These are phyloP conservation scores for Pachypeltis micranthus DNA, from an alignment of 1,140 invertebrate species.

Conservation along the genomic window DNA sequence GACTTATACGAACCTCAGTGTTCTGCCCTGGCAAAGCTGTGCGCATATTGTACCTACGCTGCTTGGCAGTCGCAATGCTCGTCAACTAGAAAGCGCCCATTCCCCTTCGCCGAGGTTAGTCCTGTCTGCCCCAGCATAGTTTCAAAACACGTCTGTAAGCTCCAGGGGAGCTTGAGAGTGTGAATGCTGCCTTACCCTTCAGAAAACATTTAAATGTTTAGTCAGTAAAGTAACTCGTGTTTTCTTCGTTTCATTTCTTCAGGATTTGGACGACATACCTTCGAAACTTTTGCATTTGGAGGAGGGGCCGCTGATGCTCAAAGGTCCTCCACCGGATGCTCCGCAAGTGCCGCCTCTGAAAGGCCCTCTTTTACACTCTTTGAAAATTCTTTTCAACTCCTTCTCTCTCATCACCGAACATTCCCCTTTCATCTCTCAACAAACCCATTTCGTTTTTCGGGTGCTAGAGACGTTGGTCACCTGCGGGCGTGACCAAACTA, in stretches of 20 bases:
- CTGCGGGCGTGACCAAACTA: conserved; percentile 55
- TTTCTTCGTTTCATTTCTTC: too few relatives aligned
- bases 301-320: conserved; percentile 14
- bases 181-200: too few relatives aligned
- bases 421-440: conserved; percentile 63
- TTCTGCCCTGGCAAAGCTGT: conserved; percentile 55
- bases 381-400: conserved; percentile 54
- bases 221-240: too few relatives aligned
- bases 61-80: conserved; percentile 39
- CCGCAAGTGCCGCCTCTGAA: conserved; percentile 28
- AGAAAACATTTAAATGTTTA: too few relatives aligned
- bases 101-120: conserved; percentile 5
- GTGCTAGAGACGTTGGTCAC: conserved; percentile 70
- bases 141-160: neutral
- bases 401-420: conserved; percentile 61
- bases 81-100: conserved; percentile 18
- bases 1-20: conserved; percentile 65
- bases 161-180: neutral
- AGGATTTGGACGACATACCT: conserved; percentile 17
- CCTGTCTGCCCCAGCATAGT: too few relatives aligned
- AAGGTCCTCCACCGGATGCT: conserved; percentile 20
- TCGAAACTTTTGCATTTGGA: conserved; percentile 15
- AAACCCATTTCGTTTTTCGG: conserved; percentile 73
- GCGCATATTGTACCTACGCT: conserved; percentile 64
- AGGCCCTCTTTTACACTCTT: conserved; percentile 46